These are phyloP conservation scores for Paralichthys olivaceus DNA, from an alignment of 2,113 vertebrate genomes.

Conservation along the genomic window DNA sequence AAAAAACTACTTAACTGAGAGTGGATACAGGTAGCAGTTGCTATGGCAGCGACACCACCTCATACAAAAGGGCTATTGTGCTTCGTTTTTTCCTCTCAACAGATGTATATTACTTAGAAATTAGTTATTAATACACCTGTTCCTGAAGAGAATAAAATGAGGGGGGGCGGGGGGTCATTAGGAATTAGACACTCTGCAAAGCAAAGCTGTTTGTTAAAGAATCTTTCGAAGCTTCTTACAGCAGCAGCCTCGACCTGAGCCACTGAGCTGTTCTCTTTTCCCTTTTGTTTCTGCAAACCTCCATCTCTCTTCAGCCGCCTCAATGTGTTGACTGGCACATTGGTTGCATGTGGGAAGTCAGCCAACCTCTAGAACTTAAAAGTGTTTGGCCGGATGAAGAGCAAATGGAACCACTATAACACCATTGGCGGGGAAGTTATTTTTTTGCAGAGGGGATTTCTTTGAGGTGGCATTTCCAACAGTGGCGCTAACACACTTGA, in stretches of 20 bases:
- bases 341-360: conserved; percentile 22
- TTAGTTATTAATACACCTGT: conserved; percentile 40
- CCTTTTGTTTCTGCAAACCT: neutral
- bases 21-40: conserved; percentile 50
- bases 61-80: conserved; percentile 42
- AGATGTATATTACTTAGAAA: conserved; percentile 50
- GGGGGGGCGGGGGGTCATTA: neutral
- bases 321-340: neutral
- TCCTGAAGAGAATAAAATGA: neutral
- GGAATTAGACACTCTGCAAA: neutral
- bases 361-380: neutral
- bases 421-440: neutral
- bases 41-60: conserved; percentile 50
- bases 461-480: conserved; percentile 7
- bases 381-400: conserved; percentile 4
- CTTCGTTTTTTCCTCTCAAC: conserved; percentile 24
- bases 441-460: conserved; percentile 12
- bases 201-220: conserved; percentile 3
- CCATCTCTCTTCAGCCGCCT: neutral
- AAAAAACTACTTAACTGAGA: conserved; percentile 14
- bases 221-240: neutral
- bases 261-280: neutral
- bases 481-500: neutral
- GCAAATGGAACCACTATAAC: conserved; percentile 6
- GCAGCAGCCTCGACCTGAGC: neutral